Conservation (phyloP, 2,113 vertebrate genomes). For the Xyliphius kryptos region DNA sequence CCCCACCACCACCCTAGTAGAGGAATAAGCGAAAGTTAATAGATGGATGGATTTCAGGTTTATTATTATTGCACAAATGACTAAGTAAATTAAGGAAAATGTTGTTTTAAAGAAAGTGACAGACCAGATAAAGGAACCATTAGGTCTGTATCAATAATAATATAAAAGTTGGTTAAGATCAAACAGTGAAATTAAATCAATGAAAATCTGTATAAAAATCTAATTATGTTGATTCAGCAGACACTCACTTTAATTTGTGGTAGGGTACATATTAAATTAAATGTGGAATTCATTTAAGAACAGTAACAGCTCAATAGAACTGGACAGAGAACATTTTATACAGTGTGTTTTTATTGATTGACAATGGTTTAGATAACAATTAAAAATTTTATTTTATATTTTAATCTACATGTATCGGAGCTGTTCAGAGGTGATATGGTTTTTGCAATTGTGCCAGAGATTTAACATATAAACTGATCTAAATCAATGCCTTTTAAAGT, state of each 20-base stretch:
- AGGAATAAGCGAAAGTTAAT: too few species aligned
- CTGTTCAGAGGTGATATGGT: too few species aligned
- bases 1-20: too few species aligned
- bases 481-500: too few species aligned
- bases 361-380: too few species aligned
- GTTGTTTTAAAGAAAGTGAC: neutral
- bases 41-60: too few species aligned
- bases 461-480: too few species aligned
- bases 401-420: too few species aligned
- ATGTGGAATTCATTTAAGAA: neutral
- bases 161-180: neutral
- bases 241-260: neutral
- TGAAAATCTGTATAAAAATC: neutral
- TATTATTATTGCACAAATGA: too few species aligned
- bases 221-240: neutral
- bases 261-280: neutral
- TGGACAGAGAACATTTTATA: neutral
- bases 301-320: neutral
- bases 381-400: too few species aligned
- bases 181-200: neutral
- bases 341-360: too few species aligned
- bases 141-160: neutral
- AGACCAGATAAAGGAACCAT: neutral
- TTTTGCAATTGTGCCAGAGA: too few species aligned
- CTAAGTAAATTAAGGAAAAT: neutral